Evolutionary conservation across 2,113 vertebrate species (phyloP).

Genomic region (Pitta sordida): DNA sequence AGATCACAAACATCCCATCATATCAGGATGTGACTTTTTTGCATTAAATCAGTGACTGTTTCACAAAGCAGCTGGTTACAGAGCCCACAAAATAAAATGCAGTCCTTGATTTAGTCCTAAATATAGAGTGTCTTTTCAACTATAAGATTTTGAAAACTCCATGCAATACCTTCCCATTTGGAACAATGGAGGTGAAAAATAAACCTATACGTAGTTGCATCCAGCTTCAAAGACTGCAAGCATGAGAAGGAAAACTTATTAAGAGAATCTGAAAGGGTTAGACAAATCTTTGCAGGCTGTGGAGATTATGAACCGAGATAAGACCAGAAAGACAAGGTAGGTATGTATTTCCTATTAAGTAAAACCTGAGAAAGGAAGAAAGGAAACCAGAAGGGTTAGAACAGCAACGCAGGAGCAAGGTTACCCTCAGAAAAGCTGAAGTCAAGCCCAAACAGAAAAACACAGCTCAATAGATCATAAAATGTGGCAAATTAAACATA

Average conservation of each 20-base stretch:
- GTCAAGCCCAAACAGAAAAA: background rate
- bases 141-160: background rate
- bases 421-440: background rate
- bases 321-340: background rate
- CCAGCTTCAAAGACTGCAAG: background rate
- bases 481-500: background rate
- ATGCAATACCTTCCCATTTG: background rate
- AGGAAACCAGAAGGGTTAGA: background rate
- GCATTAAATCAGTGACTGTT: background rate
- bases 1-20: background rate
- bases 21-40: background rate
- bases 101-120: constrained; percentile 16
- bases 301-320: background rate
- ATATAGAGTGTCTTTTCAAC: background rate
- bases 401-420: background rate
- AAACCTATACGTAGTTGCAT: background rate
- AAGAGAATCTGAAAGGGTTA: background rate
- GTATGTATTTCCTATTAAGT: background rate
- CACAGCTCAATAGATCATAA: background rate
- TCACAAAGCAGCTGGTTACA: background rate
- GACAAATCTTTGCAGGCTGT: background rate
- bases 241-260: background rate
- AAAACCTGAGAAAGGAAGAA: background rate
- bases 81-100: constrained; percentile 11
- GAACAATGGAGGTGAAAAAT: background rate